phyloP scores from a whole-genome alignment of 2,113 vertebrate species.

The Indri indri region DNA sequence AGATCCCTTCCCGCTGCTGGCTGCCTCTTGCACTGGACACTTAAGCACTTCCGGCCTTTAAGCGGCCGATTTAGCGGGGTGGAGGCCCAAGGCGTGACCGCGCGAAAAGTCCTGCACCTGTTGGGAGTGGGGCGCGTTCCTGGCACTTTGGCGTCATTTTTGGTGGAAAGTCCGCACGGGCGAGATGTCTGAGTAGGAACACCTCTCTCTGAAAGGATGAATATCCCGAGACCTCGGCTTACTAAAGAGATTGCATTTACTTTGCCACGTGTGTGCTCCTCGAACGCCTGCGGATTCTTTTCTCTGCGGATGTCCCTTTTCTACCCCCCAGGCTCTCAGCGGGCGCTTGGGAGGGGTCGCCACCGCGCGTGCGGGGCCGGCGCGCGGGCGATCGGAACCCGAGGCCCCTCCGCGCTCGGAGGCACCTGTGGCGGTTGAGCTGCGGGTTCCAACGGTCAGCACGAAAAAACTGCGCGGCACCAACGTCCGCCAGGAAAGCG shows the following conservation, averaged over 20 bases:
- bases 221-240: background rate
- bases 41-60: no score
- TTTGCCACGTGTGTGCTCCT: background rate
- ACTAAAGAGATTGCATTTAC: background rate
- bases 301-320: background rate
- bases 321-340: background rate
- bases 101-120: background rate
- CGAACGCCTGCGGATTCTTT: background rate
- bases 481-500: background rate
- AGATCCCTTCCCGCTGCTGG: fast-evolving
- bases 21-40: fast-evolving
- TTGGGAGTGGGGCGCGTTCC: background rate
- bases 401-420: background rate
- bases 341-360: background rate
- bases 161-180: no score
- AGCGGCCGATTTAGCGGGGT: fast-evolving
- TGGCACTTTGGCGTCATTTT: background rate
- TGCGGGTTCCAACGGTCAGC: background rate
- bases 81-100: background rate
- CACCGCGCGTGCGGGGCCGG: background rate
- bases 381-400: background rate
- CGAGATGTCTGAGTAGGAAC: background rate
- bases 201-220: no score
- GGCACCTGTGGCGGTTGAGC: background rate
- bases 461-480: background rate